Evolutionary conservation across 2,888 invertebrate genomes (phyloP).

Genomic region (Idaea dimidiata): DNA sequence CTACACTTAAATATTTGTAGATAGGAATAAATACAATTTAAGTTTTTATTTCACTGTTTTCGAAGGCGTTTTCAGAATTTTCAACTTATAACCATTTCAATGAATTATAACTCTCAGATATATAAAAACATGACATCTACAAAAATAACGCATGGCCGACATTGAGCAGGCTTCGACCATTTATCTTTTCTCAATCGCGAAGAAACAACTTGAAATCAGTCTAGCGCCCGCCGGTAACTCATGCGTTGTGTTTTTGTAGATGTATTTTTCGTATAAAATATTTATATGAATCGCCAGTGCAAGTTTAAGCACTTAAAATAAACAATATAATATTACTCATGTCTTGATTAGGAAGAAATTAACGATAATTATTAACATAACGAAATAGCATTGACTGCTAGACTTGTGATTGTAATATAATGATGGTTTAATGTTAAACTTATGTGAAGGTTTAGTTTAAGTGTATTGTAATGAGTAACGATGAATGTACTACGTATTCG

Average conservation of each 20-base stretch:
- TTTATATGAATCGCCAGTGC: no score
- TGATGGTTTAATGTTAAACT: slow-evolving; percentile 54
- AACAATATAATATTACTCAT: slow-evolving; percentile 8
- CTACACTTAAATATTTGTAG: no score
- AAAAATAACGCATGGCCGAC: no score
- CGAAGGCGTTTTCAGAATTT: not conserved
- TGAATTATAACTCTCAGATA: no score
- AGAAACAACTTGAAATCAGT: no score
- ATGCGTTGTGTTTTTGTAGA: no score
- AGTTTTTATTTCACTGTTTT: not conserved
- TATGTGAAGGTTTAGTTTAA: slow-evolving; percentile 60
- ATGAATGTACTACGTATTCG: slow-evolving; percentile 37
- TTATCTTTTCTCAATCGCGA: no score
- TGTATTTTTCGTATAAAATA: no score
- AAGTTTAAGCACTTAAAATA: not conserved
- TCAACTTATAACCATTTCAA: not conserved
- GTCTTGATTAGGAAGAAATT: slow-evolving; percentile 10
- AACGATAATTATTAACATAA: slow-evolving; percentile 31
- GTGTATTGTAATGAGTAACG: slow-evolving; percentile 44
- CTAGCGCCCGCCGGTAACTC: no score
- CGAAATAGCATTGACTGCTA: slow-evolving; percentile 58
- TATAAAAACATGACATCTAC: no score
- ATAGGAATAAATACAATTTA: no score
- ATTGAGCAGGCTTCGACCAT: no score
- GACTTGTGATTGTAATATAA: slow-evolving; percentile 72